Conservation (phyloP, 2,113 vertebrate species). For the Hippocampus comes region DNA sequence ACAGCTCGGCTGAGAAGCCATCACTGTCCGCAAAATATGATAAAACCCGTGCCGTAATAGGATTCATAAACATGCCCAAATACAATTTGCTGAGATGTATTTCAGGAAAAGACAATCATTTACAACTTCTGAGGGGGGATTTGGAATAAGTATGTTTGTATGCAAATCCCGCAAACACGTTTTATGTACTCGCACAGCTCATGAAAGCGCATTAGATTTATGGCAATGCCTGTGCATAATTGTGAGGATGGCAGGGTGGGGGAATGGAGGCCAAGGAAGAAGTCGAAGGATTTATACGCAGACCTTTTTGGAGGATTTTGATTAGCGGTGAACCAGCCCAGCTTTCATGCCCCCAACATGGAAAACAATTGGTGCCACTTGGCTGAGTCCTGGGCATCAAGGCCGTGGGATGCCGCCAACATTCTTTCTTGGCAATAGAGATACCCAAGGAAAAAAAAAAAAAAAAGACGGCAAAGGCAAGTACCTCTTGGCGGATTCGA, state of each 20-base stretch:
- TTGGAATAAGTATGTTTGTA: constrained; percentile 87
- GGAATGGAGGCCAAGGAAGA: constrained; percentile 35
- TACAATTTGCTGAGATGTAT: constrained; percentile 96
- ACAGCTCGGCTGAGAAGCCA: constrained; percentile 81
- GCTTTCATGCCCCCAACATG: constrained; percentile 77
- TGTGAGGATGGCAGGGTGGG: constrained; percentile 65
- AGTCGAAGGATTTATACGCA: constrained; percentile 74
- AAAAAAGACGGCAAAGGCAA: constrained; percentile 55
- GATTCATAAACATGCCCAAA: constrained; percentile 95
- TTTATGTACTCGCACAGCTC: constrained; percentile 91
- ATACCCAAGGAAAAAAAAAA: constrained; percentile 60
- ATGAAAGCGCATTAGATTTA: constrained; percentile 90
- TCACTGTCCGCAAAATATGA: constrained; percentile 86
- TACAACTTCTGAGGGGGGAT: constrained; percentile 88
- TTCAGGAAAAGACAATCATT: constrained; percentile 94
- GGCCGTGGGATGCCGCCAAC: constrained; percentile 73
- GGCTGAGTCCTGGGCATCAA: constrained; percentile 70
- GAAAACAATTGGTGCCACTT: constrained; percentile 76
- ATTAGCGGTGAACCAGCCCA: constrained; percentile 74
- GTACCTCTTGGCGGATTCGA: constrained; percentile 60
- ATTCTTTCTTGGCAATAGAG: constrained; percentile 74
- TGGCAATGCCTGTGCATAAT: constrained; percentile 80
- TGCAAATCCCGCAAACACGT: constrained; percentile 82
- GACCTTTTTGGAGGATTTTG: constrained; percentile 73
- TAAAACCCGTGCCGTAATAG: constrained; percentile 90